Evolutionary conservation across 2,888 invertebrate genomes (phyloP).

Genomic region (Pogonocherus hispidulus): DNA sequence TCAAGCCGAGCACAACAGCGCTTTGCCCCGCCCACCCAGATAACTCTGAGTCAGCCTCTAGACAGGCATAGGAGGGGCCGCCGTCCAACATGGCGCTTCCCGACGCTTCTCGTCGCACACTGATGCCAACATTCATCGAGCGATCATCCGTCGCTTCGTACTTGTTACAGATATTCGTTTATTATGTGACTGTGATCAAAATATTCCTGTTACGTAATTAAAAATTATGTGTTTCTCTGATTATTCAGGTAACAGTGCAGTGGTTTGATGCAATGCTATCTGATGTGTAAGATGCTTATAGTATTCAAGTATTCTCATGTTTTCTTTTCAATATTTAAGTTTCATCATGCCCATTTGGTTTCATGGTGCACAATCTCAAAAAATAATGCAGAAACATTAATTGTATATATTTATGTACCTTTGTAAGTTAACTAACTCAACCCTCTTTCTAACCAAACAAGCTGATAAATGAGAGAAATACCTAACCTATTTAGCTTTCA

Average conservation of each 20-base stretch:
- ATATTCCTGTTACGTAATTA: neutral
- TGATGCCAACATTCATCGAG: conserved; percentile 50
- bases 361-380: no score
- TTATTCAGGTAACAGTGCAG: conserved; percentile 9
- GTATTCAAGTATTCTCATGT: no score
- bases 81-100: conserved; percentile 65
- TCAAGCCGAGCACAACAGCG: conserved; percentile 57
- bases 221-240: neutral
- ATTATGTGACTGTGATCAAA: conserved; percentile 7
- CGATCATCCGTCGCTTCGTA: conserved; percentile 39
- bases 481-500: no score
- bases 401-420: no score
- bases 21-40: conserved; percentile 55
- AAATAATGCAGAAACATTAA: no score
- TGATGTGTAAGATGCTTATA: no score
- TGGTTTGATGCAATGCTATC: neutral
- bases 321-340: no score
- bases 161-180: conserved; percentile 22
- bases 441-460: no score
- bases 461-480: no score
- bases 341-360: no score
- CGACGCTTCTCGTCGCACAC: conserved; percentile 56
- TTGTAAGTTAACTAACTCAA: no score
- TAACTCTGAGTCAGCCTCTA: conserved; percentile 56
- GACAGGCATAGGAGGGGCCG: conserved; percentile 60